A percentile compares a stretch with the other conserved stretches of the same genome.
These are phyloP conservation scores for Dromococcyx pavoninus DNA, from an alignment of 2,797 vertebrate genomes.

Conservation along the genomic window DNA sequence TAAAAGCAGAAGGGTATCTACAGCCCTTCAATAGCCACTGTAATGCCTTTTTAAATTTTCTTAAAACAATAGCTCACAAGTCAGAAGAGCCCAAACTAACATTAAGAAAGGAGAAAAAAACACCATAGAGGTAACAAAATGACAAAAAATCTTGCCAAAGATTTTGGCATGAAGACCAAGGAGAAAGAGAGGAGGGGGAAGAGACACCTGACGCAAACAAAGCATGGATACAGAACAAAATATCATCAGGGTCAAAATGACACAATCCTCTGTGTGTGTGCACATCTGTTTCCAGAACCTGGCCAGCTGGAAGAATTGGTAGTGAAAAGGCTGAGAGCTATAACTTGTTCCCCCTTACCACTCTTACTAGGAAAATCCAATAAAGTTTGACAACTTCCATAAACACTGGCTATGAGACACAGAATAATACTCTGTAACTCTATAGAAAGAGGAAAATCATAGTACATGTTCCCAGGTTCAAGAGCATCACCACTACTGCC, in stretches of 20 bases:
- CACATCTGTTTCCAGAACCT: not conserved
- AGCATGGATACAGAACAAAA: not conserved
- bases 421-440: not conserved
- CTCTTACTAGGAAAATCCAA: not conserved
- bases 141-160: not conserved
- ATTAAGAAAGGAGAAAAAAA: not conserved
- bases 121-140: not conserved
- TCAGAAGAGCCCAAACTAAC: not conserved
- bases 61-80: not conserved
- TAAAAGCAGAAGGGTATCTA: not conserved
- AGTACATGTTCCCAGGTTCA: not conserved
- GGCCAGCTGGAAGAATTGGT: not conserved
- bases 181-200: not conserved
- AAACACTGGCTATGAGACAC: not conserved
- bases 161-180: not conserved
- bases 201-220: not conserved
- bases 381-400: not conserved
- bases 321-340: not conserved
- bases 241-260: not conserved
- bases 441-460: not conserved
- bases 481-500: not conserved
- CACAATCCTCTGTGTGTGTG: fast-evolving
- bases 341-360: not conserved
- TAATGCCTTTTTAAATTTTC: not conserved
- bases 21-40: not conserved